Conservation (phyloP, 2,888 invertebrate genomes). For the Boloria selene region DNA sequence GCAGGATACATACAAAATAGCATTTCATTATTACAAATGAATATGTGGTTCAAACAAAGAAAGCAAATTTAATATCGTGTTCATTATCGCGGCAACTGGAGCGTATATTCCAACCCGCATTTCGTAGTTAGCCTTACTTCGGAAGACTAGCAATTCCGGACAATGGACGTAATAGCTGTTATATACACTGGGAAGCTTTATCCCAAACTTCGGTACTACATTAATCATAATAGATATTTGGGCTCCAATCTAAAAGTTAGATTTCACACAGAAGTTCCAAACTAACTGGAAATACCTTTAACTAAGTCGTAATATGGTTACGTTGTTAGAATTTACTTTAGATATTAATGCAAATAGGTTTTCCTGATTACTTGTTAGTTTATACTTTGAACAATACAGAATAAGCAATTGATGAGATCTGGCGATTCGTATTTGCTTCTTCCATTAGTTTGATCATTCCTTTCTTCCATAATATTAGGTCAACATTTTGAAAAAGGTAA, state of each 20-base stretch:
- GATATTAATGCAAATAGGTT: background rate
- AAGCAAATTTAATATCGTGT: slow-evolving; percentile 33
- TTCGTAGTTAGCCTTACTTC: slow-evolving; percentile 20
- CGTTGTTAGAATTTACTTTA: slow-evolving; percentile 4
- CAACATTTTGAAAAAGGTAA: no score
- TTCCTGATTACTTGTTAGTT: slow-evolving; percentile 2
- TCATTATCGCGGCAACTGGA: slow-evolving; percentile 34
- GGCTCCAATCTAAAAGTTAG: slow-evolving; percentile 33
- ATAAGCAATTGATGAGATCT: no score
- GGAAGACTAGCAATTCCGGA: slow-evolving; percentile 24
- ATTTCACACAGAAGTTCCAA: slow-evolving; percentile 21
- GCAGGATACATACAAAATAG: background rate
- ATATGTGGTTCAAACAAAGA: slow-evolving; percentile 30
- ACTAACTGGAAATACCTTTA: slow-evolving; percentile 15
- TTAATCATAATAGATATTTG: slow-evolving; percentile 38
- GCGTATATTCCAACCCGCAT: slow-evolving; percentile 31
- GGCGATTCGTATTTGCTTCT: no score
- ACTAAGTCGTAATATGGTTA: slow-evolving; percentile 18
- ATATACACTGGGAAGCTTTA: slow-evolving; percentile 20
- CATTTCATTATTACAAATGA: slow-evolving; percentile 21
- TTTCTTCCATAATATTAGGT: no score
- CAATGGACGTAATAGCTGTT: slow-evolving; percentile 14
- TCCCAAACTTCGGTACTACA: slow-evolving; percentile 30
- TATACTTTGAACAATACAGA: background rate
- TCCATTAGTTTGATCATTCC: no score